A percentile compares a stretch with the other conserved stretches of the same genome.
These are phyloP conservation scores for Cerastis leucographa DNA, from an alignment of 2,888 invertebrate genomes.

Conservation along the genomic window DNA sequence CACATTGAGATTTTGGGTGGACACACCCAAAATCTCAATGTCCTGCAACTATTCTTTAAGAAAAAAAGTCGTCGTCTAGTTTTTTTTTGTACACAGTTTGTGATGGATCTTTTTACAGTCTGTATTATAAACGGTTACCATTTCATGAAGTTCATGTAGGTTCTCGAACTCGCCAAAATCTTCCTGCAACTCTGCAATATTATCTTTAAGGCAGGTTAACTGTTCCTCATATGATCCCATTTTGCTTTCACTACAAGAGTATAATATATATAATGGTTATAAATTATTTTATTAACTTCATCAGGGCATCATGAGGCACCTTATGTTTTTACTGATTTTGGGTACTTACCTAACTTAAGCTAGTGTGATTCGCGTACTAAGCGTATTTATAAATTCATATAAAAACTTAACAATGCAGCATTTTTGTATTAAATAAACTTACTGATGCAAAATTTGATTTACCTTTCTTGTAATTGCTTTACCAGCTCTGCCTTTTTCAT, in stretches of 20 bases:
- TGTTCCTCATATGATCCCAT: conserved; percentile 81
- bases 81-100: neutral
- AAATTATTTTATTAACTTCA: neutral
- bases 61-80: neutral
- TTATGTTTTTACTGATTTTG: neutral
- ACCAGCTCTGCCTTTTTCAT: conserved; percentile 74
- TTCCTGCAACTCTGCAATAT: conserved; percentile 79
- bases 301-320: neutral
- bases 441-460: conserved; percentile 1
- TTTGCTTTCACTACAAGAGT: conserved; percentile 80
- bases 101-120: neutral
- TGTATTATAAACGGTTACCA: conserved; percentile 68
- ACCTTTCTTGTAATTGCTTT: conserved; percentile 80
- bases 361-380: too few relatives aligned
- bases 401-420: neutral
- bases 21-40: neutral
- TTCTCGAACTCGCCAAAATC: conserved; percentile 83
- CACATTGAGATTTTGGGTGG: too few relatives aligned
- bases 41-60: neutral
- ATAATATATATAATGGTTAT: neutral
- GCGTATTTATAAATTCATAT: neutral
- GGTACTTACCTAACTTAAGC: neutral
- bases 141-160: conserved; percentile 78
- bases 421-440: neutral
- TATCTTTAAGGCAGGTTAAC: conserved; percentile 76